These are phyloP conservation scores for Atta colombica DNA, from an alignment of 1,140 invertebrate species.

Conservation along the genomic window DNA sequence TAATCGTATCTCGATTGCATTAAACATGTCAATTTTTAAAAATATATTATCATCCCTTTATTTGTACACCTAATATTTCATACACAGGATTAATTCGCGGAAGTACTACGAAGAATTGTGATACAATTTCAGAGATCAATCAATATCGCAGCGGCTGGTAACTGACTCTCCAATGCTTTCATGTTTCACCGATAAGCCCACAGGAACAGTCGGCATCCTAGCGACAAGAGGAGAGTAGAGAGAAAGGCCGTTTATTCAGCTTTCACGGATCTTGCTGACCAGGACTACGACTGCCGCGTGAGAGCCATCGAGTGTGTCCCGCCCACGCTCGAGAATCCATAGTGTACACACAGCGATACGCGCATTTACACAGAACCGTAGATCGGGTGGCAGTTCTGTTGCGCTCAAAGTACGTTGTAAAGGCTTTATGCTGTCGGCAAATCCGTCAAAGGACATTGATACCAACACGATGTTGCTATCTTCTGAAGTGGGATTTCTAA, in stretches of 20 bases:
- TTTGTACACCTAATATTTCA: neutral
- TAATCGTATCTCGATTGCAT: slow-evolving; percentile 13
- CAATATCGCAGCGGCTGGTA: neutral
- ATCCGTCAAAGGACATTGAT: slow-evolving; percentile 39
- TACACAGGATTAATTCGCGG: neutral
- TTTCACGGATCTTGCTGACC: slow-evolving; percentile 42
- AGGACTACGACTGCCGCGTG: slow-evolving; percentile 25
- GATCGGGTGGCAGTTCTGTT: slow-evolving; percentile 17
- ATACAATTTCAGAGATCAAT: slow-evolving; percentile 7
- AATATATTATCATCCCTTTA: neutral
- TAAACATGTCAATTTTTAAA: neutral
- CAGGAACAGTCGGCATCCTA: slow-evolving; percentile 22
- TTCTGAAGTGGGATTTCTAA: slow-evolving; percentile 25
- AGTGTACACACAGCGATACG: slow-evolving; percentile 25
- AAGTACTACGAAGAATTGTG: neutral
- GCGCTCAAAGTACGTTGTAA: neutral
- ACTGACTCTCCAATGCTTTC: slow-evolving; percentile 38
- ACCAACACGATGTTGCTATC: slow-evolving; percentile 15
- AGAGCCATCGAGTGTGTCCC: slow-evolving; percentile 37
- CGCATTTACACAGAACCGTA: slow-evolving; percentile 38
- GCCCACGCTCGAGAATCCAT: slow-evolving; percentile 26
- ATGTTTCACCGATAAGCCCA: slow-evolving; percentile 47
- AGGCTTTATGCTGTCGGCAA: neutral
- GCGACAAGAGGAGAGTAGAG: neutral
- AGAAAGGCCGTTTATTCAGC: slow-evolving; percentile 30